Conservation (phyloP, 2,113 vertebrate genomes). For the Pelecanus crispus region DNA sequence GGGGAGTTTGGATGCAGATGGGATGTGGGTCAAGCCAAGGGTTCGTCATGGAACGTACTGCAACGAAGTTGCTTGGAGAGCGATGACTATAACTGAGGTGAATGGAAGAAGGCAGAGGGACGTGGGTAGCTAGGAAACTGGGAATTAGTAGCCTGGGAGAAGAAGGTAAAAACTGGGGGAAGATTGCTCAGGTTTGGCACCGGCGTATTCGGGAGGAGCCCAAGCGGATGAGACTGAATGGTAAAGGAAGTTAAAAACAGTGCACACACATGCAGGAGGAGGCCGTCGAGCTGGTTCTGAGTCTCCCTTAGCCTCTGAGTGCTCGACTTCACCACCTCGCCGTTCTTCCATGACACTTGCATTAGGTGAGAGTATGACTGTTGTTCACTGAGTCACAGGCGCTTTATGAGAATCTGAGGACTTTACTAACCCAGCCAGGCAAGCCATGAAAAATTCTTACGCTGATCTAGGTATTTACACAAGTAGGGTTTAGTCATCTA, state of each 20-base stretch:
- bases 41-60: accelerated
- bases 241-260: background rate
- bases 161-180: background rate
- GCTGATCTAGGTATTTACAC: background rate
- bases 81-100: background rate
- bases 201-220: background rate
- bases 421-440: background rate
- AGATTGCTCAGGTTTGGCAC: background rate
- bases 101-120: background rate
- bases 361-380: background rate
- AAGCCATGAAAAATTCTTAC: background rate
- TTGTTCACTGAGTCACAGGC: background rate
- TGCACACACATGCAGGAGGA: accelerated
- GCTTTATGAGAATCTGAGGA: no score
- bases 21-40: background rate
- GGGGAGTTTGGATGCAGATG: background rate
- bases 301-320: background rate
- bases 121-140: background rate
- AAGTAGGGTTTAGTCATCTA: background rate
- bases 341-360: accelerated
- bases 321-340: background rate
- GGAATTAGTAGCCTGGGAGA: background rate
- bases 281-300: background rate
- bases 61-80: background rate
- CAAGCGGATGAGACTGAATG: background rate